A percentile compares a stretch with the other conserved stretches of the same genome.
Conservation (phyloP, 92 coral and sea anemone species). For the Bergia puertoricense region DNA sequence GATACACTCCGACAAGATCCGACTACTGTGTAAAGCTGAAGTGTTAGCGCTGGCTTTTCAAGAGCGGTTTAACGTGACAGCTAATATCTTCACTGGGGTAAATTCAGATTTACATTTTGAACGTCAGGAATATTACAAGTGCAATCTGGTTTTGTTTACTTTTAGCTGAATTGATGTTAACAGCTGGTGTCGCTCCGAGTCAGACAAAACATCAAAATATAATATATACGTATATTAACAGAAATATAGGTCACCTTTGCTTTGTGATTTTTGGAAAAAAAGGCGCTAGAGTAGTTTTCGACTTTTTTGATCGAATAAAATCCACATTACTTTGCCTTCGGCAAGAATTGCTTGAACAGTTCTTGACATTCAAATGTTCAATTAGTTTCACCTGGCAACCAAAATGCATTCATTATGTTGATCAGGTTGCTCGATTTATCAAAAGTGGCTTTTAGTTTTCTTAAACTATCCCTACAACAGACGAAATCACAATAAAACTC, state of each 20-base stretch:
- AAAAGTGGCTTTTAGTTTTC: not conserved
- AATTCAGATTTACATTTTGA: slow-evolving; percentile 28
- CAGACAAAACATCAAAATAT: not conserved
- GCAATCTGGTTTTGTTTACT: slow-evolving; percentile 30
- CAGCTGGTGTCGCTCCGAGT: slow-evolving; percentile 14
- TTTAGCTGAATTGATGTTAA: slow-evolving; percentile 3
- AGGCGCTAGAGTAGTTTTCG: too few relatives aligned
- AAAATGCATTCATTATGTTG: not conserved
- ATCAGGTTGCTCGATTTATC: not conserved
- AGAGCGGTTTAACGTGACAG: not conserved
- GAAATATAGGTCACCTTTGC: not conserved
- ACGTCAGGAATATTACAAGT: slow-evolving; percentile 31
- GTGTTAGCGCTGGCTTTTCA: slow-evolving; percentile 6
- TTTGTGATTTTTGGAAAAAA: not conserved
- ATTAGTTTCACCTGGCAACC: not conserved
- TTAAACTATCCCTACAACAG: too few relatives aligned
- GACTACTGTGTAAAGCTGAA: too few relatives aligned
- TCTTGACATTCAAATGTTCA: too few relatives aligned
- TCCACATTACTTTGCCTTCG: not conserved
- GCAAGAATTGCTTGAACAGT: not conserved
- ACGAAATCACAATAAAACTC: not conserved
- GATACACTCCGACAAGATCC: not conserved
- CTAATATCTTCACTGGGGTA: not conserved
- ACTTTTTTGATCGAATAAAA: not conserved
- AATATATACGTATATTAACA: not conserved